Percentiles rank a stretch among this genome's conserved stretches.
These are phyloP conservation scores for Aleiodes testaceus DNA, from an alignment of 2,888 invertebrate genomes.

Conservation along the genomic window DNA sequence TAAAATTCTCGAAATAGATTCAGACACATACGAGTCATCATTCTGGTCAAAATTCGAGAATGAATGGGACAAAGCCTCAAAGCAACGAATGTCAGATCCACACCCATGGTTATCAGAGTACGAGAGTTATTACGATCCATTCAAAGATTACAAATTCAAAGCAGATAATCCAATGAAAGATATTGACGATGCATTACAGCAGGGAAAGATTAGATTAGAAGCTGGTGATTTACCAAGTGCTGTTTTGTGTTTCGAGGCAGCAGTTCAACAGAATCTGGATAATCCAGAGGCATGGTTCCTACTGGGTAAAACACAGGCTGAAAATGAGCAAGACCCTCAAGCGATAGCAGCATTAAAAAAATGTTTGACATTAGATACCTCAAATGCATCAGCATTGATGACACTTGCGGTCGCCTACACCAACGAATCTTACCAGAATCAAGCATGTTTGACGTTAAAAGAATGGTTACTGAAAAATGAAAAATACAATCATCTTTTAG, in stretches of 20 bases:
- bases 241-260: constrained; percentile 96
- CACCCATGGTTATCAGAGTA: constrained; percentile 84
- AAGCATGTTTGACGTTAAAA: constrained; percentile 87
- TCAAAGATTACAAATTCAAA: constrained; percentile 85
- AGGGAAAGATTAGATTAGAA: constrained; percentile 87
- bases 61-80: constrained; percentile 86
- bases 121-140: constrained; percentile 78
- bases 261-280: constrained; percentile 86
- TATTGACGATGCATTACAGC: constrained; percentile 85
- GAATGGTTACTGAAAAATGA: constrained; percentile 87
- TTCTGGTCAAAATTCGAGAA: constrained; percentile 81
- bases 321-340: constrained; percentile 97
- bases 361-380: constrained; percentile 86
- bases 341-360: constrained; percentile 94
- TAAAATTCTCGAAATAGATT: constrained; percentile 54
- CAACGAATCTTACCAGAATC: constrained; percentile 94
- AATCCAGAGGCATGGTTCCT: constrained; percentile 90
- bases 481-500: constrained; percentile 84
- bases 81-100: constrained; percentile 74
- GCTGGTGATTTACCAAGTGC: constrained; percentile 96
- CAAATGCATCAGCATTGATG: constrained; percentile 89
- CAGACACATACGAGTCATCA: constrained; percentile 77
- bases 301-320: constrained; percentile 94
- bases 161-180: constrained; percentile 91
- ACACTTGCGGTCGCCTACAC: constrained; percentile 95